Percentiles rank a stretch among this genome's conserved stretches.
Conservation (phyloP, 1,140 invertebrate genomes). For the Apocrypta bakeri region DNA sequence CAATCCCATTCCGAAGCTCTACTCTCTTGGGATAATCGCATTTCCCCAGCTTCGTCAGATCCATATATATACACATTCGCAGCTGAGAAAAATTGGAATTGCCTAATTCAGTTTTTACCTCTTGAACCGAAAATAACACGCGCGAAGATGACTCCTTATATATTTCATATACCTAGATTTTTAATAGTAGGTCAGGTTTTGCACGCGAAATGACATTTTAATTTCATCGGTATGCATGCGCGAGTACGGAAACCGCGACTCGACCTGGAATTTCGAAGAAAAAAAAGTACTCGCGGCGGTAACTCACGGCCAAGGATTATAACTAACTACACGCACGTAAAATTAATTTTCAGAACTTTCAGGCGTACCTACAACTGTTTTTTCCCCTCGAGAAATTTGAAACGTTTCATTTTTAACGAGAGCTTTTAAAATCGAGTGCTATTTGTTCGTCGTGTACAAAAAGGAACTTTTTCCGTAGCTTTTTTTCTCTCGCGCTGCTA, state of each 20-base stretch:
- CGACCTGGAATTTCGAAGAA: background rate
- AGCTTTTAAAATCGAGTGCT: background rate
- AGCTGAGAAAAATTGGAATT: background rate
- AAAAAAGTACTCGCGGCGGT: background rate
- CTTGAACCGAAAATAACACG: no score
- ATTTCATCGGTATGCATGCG: constrained; percentile 53
- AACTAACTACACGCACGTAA: background rate
- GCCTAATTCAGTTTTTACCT: background rate
- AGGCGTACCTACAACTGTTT: no score
- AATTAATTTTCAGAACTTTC: no score
- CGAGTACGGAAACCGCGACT: background rate
- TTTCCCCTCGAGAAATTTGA: no score
- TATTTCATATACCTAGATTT: no score
- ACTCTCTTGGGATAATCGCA: background rate
- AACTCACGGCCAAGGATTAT: background rate
- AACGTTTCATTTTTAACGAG: background rate
- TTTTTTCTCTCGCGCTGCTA: background rate
- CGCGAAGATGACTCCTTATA: no score
- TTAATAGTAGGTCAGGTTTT: constrained; percentile 34
- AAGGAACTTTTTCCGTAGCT: no score
- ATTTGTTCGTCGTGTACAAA: no score
- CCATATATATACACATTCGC: background rate
- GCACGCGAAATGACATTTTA: constrained; percentile 60
- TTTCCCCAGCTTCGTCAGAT: background rate
- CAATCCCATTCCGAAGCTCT: background rate